phyloP scores from a whole-genome alignment of 30 jellyfish, hydroid and myxozoan species.

The Chrysaora quinquecirrha region DNA sequence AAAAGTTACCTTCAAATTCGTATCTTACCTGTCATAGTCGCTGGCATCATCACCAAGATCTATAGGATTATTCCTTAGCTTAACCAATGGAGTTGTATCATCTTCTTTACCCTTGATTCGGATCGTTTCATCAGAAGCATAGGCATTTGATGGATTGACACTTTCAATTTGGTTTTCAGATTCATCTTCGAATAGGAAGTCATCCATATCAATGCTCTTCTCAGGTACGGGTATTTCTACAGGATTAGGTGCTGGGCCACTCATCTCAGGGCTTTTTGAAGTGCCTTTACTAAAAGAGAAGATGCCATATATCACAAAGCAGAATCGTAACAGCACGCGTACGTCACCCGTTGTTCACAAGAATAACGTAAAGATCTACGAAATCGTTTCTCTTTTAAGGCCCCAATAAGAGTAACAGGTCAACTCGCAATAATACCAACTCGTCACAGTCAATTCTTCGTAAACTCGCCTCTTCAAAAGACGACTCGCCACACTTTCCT shows the following conservation, averaged over 20 bases:
- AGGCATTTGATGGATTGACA: constrained; percentile 34
- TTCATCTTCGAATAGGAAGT: constrained; percentile 39
- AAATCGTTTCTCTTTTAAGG: background rate
- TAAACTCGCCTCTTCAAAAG: too few relatives aligned
- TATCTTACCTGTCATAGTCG: constrained; percentile 51
- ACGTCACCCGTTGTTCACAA: background rate
- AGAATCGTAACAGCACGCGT: background rate
- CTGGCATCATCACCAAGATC: constrained; percentile 63
- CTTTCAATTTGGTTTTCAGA: constrained; percentile 44
- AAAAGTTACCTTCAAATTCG: too few relatives aligned
- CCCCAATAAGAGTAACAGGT: too few relatives aligned
- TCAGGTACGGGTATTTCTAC: constrained; percentile 32
- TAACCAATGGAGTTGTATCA: constrained; percentile 25
- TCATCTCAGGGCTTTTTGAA: background rate
- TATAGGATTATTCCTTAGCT: constrained; percentile 19
- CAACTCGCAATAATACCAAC: too few relatives aligned
- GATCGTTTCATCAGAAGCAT: constrained; percentile 44
- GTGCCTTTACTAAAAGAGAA: background rate
- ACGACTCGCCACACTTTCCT: too few relatives aligned
- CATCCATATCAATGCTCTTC: constrained; percentile 10
- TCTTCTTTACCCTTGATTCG: constrained; percentile 50
- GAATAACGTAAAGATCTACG: background rate
- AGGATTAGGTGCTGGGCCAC: background rate
- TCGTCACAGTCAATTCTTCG: too few relatives aligned
- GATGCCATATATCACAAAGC: background rate